phyloP scores from a whole-genome alignment of 2,797 vertebrate species.

The Psittacula echo region DNA sequence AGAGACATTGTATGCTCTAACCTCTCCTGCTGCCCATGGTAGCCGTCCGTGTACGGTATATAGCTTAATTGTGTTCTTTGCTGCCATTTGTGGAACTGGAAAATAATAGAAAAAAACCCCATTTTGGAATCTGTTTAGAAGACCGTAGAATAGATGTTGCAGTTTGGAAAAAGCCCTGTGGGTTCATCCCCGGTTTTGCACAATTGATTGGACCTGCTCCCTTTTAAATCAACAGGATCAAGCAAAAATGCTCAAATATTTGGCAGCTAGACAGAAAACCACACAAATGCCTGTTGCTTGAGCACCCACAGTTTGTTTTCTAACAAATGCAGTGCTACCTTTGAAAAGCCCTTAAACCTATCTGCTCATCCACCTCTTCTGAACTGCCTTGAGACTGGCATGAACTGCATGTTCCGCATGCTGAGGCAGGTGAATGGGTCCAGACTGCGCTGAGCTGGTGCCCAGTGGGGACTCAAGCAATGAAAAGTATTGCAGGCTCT shows the following conservation, averaged over 20 bases:
- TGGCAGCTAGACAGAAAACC: not conserved
- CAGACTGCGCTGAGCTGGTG: not conserved
- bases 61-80: not conserved
- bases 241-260: not conserved
- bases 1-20: fast-evolving
- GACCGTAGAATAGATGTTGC: not conserved
- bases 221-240: not conserved
- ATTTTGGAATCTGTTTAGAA: not conserved
- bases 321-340: not conserved
- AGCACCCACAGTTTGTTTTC: not conserved
- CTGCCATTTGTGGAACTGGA: not conserved
- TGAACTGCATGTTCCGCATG: fast-evolving
- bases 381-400: fast-evolving
- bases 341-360: not conserved
- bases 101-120: not conserved
- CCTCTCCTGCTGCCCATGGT: not conserved
- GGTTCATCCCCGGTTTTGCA: not conserved
- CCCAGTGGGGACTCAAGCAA: not conserved
- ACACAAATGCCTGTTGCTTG: not conserved
- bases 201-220: not conserved
- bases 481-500: not conserved
- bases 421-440: fast-evolving
- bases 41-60: fast-evolving
- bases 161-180: constrained; percentile 25
- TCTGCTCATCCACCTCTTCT: not conserved